Evolutionary conservation across 2,888 invertebrate genomes (phyloP).

Genomic region (Thecocarcelia acutangulata): DNA sequence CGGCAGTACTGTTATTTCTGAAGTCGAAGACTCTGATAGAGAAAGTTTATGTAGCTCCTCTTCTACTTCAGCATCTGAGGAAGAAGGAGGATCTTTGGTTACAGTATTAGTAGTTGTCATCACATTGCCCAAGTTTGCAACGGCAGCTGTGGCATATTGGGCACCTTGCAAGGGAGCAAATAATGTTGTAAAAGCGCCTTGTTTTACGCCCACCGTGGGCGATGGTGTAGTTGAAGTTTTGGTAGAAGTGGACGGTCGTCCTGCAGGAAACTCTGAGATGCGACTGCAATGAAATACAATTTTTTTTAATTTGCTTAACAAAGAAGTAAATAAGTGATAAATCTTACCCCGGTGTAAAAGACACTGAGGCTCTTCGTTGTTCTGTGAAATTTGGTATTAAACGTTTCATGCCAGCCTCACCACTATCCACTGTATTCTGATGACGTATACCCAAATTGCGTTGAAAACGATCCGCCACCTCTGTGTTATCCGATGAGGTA

Average conservation of each 20-base stretch:
- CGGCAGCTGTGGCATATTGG: conserved; percentile 59
- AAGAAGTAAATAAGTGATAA: conserved; percentile 24
- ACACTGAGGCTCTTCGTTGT: conserved; percentile 80
- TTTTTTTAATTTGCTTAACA: background rate
- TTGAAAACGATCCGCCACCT: conserved; percentile 84
- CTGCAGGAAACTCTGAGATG: conserved; percentile 75
- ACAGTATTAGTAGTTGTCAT: conserved; percentile 60
- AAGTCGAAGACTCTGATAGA: conserved; percentile 67
- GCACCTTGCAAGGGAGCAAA: conserved; percentile 69
- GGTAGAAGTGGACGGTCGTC: conserved; percentile 65
- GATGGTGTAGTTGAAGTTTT: conserved; percentile 73
- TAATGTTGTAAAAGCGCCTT: conserved; percentile 67
- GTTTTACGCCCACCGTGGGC: conserved; percentile 72
- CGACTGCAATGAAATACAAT: conserved; percentile 67
- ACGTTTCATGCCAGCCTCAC: conserved; percentile 82
- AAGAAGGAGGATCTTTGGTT: conserved; percentile 73
- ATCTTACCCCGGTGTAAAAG: conserved; percentile 79
- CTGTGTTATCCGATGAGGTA: conserved; percentile 86
- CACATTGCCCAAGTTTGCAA: conserved; percentile 54
- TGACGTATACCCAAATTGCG: conserved; percentile 86
- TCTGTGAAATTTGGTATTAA: conserved; percentile 78
- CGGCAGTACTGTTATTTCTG: conserved; percentile 63
- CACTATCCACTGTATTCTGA: conserved; percentile 87
- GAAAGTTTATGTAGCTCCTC: conserved; percentile 71
- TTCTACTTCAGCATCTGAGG: conserved; percentile 72